These are phyloP conservation scores for Caenorhabditis doughertyi DNA, from an alignment of 2,888 invertebrate genomes.

Conservation along the genomic window DNA sequence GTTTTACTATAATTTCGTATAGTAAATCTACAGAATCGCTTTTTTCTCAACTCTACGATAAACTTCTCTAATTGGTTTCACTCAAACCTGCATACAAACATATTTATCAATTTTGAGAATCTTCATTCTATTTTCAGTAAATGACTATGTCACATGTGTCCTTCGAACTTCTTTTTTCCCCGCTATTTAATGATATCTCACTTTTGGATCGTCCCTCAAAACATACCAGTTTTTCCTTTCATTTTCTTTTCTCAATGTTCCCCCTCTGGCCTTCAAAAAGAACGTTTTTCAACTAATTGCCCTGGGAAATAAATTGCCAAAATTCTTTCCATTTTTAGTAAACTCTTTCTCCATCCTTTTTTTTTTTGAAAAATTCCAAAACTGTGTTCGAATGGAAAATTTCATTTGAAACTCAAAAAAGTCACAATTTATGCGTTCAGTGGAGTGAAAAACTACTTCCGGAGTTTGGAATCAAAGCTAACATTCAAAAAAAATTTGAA, in stretches of 20 bases:
- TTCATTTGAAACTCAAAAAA: background rate
- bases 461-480: constrained; percentile 5
- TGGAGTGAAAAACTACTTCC: constrained; percentile 27
- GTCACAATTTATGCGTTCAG: constrained; percentile 7
- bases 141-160: constrained; percentile 22
- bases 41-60: no score
- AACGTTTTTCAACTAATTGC: constrained; percentile 57
- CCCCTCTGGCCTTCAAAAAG: constrained; percentile 47
- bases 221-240: constrained; percentile 38
- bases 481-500: background rate
- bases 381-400: background rate
- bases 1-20: no score
- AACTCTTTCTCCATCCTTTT: background rate
- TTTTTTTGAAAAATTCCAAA: background rate
- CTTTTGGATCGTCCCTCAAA: constrained; percentile 43
- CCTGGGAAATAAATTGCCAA: constrained; percentile 37
- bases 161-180: constrained; percentile 27
- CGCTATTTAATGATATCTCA: constrained; percentile 37
- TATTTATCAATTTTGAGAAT: background rate
- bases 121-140: constrained; percentile 28
- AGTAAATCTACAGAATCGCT: no score
- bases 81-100: no score
- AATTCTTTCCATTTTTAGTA: constrained; percentile 23
- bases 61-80: background rate
- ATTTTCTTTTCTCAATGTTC: constrained; percentile 12